Percentiles rank a stretch among this genome's conserved stretches.
These are phyloP conservation scores for Macroteleia sp. DNA, from an alignment of 2,888 invertebrate species.

Conservation along the genomic window DNA sequence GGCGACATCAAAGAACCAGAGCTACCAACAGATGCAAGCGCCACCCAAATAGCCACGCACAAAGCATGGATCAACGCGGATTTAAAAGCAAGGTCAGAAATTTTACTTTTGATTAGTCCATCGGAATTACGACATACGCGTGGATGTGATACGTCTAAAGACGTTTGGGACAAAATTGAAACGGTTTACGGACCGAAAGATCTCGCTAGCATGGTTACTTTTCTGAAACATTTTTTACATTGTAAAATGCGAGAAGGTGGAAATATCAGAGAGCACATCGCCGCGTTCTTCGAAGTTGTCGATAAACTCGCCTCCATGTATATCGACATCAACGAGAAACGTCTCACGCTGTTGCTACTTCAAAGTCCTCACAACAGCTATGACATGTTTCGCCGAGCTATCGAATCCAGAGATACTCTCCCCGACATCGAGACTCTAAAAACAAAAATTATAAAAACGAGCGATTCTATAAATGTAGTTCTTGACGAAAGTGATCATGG, in stretches of 20 bases:
- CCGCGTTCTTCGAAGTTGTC: slow-evolving; percentile 57
- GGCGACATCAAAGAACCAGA: slow-evolving; percentile 22
- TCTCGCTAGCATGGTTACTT: slow-evolving; percentile 39
- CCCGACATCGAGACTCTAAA: slow-evolving; percentile 1
- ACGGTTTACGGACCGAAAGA: slow-evolving; percentile 13
- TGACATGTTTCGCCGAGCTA: background rate
- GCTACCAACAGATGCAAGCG: background rate
- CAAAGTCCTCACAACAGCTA: background rate
- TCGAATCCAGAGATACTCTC: slow-evolving; percentile 3
- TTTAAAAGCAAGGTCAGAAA: slow-evolving; percentile 31
- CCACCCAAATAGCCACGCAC: background rate
- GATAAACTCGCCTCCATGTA: slow-evolving; percentile 63
- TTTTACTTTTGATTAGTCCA: slow-evolving; percentile 27
- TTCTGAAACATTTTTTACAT: slow-evolving; percentile 30
- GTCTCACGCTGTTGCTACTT: slow-evolving; percentile 42
- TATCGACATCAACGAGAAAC: slow-evolving; percentile 54
- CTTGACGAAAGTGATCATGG: background rate
- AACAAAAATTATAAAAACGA: slow-evolving; percentile 3
- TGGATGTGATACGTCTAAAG: slow-evolving; percentile 31
- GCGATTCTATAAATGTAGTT: background rate
- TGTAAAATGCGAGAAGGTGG: slow-evolving; percentile 20
- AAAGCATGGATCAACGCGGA: slow-evolving; percentile 11
- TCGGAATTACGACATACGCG: slow-evolving; percentile 31
- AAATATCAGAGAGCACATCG: background rate
- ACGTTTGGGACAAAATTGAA: slow-evolving; percentile 17